Conservation (phyloP, 2,113 vertebrate genomes). For the Notarius quadriscutis region DNA sequence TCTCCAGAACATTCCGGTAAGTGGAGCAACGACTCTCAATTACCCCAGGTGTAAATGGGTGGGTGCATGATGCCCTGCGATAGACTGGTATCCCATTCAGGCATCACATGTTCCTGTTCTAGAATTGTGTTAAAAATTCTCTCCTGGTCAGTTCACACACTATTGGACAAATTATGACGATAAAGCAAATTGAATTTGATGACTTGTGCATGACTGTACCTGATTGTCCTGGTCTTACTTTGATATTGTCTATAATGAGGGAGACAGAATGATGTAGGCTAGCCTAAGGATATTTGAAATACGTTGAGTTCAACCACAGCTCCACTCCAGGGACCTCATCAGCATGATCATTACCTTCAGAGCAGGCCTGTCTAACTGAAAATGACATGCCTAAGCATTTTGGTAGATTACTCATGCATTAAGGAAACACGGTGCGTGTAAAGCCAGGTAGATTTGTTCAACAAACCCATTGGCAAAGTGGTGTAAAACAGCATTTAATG, state of each 20-base stretch:
- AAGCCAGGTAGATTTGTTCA: slow-evolving; percentile 12
- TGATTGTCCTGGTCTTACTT: background rate
- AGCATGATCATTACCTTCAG: slow-evolving; percentile 11
- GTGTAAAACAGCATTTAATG: background rate
- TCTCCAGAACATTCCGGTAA: background rate
- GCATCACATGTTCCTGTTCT: background rate
- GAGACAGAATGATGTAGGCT: slow-evolving; percentile 10
- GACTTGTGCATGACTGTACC: background rate
- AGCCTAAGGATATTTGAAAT: slow-evolving; percentile 20
- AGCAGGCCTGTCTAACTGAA: slow-evolving; percentile 22
- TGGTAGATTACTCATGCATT: slow-evolving; percentile 5
- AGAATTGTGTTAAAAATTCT: background rate
- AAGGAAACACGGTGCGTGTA: slow-evolving; percentile 7
- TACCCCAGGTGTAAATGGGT: background rate
- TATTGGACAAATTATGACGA: background rate
- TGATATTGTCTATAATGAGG: slow-evolving; percentile 15
- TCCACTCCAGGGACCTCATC: slow-evolving; percentile 30
- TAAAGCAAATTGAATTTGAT: slow-evolving; percentile 10
- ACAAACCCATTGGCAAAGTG: background rate
- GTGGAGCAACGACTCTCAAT: background rate
- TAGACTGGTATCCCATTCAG: background rate
- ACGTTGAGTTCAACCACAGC: background rate
- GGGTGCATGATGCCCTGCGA: background rate
- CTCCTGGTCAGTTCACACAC: background rate
- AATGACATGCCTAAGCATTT: slow-evolving; percentile 30